Evolutionary conservation across 2,888 invertebrate genomes (phyloP), one percentile per base, ranked within the genome.

Genomic region (Oscheius sp.): DNA sequence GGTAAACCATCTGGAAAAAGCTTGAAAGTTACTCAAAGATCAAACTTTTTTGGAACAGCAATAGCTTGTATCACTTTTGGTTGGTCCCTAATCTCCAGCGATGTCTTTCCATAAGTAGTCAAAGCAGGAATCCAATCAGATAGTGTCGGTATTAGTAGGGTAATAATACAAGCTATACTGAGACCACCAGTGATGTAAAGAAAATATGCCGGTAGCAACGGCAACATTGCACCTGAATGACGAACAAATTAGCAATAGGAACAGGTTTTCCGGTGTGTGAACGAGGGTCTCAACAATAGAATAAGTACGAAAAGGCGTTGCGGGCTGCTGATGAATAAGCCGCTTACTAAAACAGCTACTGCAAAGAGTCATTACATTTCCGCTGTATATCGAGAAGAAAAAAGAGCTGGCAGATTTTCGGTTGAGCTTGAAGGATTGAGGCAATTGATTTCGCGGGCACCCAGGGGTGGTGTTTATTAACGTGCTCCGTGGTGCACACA

Each of bases 1-100:
- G 12, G 76, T 71, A 69, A 82, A 82, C 79, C 79, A 82, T 70
- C 82, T 81, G 72, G 61, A 72, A 67, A 37, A 45, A 46, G 42
- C 12, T 10, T 37, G 3, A 34, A 20, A 52, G 31, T 33, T 31
- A 34, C n/a, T n/a, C n/a, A 48, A n/a, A 15, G 31, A 48, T 23
- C 61, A 65, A 17, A 79, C 78, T 67, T 75, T 69, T 80, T 80
- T 12, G 80, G 80, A 3, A 80, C 78, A 23, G 80, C 74, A 57
- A 80, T 72, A 10, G 27, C 53, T 3, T 69, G 50, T 5, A 80
- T 55, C 37, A 80, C 45, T 10, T 45, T 27, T 20, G 70, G 42
- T n/a, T 69, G 67, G n/a, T 78, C 73, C 8, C 25, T 61, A 20
- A 61, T n/a, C 37, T 76, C 68, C 46, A 70, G 70, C 4, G 74